Evolutionary conservation across 2,888 invertebrate genomes (phyloP).

Genomic region (Eristalis pertinax): DNA sequence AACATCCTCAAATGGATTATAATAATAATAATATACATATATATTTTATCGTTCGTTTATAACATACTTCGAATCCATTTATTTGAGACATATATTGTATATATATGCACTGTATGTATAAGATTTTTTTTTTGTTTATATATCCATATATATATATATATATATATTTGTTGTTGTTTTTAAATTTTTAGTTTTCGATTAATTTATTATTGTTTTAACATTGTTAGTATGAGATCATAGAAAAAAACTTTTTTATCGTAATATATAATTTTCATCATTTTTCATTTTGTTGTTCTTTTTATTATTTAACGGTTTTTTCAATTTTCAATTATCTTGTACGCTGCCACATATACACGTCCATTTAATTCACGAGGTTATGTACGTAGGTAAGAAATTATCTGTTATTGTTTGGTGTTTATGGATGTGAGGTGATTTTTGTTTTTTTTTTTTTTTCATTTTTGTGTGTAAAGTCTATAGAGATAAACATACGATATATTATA

Average conservation of each 20-base stretch:
- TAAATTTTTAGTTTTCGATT: conserved; percentile 27
- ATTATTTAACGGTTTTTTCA: conserved; percentile 26
- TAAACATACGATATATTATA: neutral
- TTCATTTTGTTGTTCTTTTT: conserved; percentile 17
- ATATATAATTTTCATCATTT: conserved; percentile 15
- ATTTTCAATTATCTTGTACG: conserved; percentile 9
- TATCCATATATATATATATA: conserved; percentile 3
- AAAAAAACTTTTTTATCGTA: conserved; percentile 39
- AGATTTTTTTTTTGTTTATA: neutral
- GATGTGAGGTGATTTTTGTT: too few relatives aligned
- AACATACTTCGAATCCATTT: conserved; percentile 12
- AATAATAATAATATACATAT: neutral
- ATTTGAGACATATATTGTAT: conserved; percentile 7
- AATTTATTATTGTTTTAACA: conserved; percentile 40
- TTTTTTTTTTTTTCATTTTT: too few relatives aligned
- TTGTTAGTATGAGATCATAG: conserved; percentile 65
- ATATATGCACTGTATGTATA: neutral
- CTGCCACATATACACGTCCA: neutral
- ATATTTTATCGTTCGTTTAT: neutral
- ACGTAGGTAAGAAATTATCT: neutral
- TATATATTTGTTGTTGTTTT: conserved; percentile 1
- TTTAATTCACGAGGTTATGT: neutral
- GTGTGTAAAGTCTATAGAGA: neutral
- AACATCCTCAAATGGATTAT: neutral
- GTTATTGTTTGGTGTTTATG: neutral